Evolutionary conservation across 2,888 invertebrate genomes (phyloP), one percentile per base, ranked within the genome.

Genomic region (Eupithecia abbreviata): DNA sequence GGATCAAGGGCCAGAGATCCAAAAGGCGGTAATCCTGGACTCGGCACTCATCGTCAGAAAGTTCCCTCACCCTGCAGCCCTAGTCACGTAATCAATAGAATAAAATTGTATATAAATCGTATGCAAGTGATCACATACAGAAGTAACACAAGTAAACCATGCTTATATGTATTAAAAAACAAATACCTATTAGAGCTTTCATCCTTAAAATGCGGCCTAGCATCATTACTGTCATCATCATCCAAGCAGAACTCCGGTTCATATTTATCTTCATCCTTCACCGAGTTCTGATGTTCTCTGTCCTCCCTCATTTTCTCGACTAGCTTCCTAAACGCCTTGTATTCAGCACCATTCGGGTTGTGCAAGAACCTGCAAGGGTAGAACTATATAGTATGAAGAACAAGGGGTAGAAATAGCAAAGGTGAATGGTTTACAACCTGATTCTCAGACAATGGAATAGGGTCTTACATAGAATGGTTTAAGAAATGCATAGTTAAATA

Each of bases 241-340:
- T 94, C 93, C 78, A 95, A 84, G 80, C 92, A 91, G 81, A 95
- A 95, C 82, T 95, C 95, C 0, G 95, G 95, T 75, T 95, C 95
- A 87, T 95, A 95, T 87, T 92, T 95, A 80, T 95, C 95, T 82
- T 95, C 95, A 0, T 94, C 94, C 73, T 94, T 94, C 43, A 95
- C 89, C 77, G 92, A 90, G 0, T 87, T 87, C 79, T 91, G 92
- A 80, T 83, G 89, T 10, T 90, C 89, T 18, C 81, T 83, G 3
- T 92, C 91, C 15, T 80, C 81, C 55, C 93, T 88, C 71, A 92
- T 86, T 81, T 90, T 90, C 76, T 78, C 77, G 73, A 95, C 92
- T 85, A 95, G 84, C 82, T 92, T 89, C 89, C 94, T 88, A 85
- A 93, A 95, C 88, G 87, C 87, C 93, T 93, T 92, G 85, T 95